These are phyloP conservation scores for Monopterus albus DNA, from an alignment of 2,113 vertebrate species.

Conservation along the genomic window DNA sequence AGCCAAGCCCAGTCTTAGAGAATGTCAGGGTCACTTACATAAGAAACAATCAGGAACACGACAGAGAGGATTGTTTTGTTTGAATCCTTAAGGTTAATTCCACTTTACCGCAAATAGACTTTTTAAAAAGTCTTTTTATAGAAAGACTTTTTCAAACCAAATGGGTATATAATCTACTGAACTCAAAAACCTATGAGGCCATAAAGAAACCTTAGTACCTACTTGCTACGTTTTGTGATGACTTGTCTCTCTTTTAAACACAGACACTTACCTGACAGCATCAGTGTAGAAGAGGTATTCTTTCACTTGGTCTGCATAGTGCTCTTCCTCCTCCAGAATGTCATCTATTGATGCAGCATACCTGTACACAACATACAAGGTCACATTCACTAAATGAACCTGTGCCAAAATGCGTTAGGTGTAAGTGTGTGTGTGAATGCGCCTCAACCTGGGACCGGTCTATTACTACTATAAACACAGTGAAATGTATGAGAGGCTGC, in stretches of 20 bases:
- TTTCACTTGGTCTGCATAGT: slow-evolving; percentile 95
- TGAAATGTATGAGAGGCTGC: too few relatives aligned
- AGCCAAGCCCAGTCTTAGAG: too few relatives aligned
- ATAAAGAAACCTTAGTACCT: too few relatives aligned
- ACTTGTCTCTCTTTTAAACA: background rate
- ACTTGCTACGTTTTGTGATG: too few relatives aligned
- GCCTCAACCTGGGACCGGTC: background rate
- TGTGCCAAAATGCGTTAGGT: background rate
- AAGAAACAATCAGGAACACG: too few relatives aligned
- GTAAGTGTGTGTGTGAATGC: background rate
- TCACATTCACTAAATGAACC: background rate
- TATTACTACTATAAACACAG: background rate
- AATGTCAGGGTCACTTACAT: too few relatives aligned
- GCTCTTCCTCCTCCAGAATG: slow-evolving; percentile 94
- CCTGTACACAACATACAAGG: slow-evolving; percentile 67
- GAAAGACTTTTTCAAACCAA: slow-evolving; percentile 10
- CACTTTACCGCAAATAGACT: too few relatives aligned
- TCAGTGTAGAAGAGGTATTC: slow-evolving; percentile 96
- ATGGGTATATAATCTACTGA: background rate
- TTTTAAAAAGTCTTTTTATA: too few relatives aligned
- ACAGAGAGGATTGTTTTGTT: too few relatives aligned
- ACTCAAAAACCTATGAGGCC: background rate
- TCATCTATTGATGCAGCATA: slow-evolving; percentile 94
- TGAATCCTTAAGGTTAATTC: too few relatives aligned
- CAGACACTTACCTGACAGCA: slow-evolving; percentile 84